Evolutionary conservation across 2,888 invertebrate genomes (phyloP).

Genomic region (Drosophila neotestacea): DNA sequence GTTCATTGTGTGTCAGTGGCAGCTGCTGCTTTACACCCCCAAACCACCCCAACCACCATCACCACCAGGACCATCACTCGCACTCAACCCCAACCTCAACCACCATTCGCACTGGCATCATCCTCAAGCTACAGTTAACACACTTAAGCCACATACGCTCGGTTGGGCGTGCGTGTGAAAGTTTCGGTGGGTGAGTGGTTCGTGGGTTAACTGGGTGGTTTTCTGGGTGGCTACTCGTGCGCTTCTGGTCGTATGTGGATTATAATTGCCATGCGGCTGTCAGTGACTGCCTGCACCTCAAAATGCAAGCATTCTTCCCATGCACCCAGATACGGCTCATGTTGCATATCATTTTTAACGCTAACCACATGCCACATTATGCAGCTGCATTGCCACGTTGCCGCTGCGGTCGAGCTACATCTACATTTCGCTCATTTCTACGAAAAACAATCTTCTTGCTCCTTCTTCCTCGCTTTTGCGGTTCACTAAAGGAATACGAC

Average conservation of each 20-base stretch:
- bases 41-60: not conserved
- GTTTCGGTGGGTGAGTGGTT: constrained; percentile 29
- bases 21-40: constrained; percentile 61
- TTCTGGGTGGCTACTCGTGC: constrained; percentile 23
- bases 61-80: not conserved
- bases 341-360: constrained; percentile 82
- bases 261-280: constrained; percentile 81
- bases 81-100: not conserved
- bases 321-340: constrained; percentile 56
- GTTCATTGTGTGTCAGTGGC: constrained; percentile 79
- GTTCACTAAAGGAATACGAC: constrained; percentile 67
- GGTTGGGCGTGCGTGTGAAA: constrained; percentile 46
- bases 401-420: constrained; percentile 66
- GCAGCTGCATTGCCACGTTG: constrained; percentile 74
- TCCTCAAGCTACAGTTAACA: constrained; percentile 61
- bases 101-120: constrained; percentile 18
- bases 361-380: constrained; percentile 82
- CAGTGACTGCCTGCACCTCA: constrained; percentile 71
- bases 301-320: constrained; percentile 16
- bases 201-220: not conserved
- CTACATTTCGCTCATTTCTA: constrained; percentile 21
- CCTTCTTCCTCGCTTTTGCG: constrained; percentile 48
- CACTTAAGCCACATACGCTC: constrained; percentile 69
- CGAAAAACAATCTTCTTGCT: constrained; percentile 24
- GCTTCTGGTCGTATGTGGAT: constrained; percentile 71